A percentile compares a stretch with the other conserved stretches of the same genome.
phyloP scores from a whole-genome alignment of 2,797 vertebrate genomes.

The Orestias chungarensis region DNA sequence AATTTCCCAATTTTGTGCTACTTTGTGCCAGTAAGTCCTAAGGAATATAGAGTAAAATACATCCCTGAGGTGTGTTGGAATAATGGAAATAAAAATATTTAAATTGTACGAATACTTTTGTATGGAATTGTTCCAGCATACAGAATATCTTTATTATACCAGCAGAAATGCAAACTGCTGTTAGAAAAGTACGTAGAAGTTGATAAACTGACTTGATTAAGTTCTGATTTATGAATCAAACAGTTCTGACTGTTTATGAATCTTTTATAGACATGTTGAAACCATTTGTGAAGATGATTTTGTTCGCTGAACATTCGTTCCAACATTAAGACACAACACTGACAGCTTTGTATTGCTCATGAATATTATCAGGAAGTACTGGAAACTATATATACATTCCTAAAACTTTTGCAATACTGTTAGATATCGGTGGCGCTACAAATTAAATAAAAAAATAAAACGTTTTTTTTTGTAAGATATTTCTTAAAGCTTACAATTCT shows the following conservation, averaged over 20 bases:
- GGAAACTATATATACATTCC: not conserved
- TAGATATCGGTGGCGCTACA: not conserved
- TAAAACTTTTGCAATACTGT: not conserved
- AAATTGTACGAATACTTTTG: too few relatives aligned
- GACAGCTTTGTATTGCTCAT: not conserved
- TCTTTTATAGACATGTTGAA: not conserved
- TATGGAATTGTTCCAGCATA: too few relatives aligned
- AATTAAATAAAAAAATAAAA: not conserved
- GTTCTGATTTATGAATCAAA: too few relatives aligned
- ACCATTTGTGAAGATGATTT: not conserved
- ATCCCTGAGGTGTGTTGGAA: too few relatives aligned
- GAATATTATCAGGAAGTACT: not conserved
- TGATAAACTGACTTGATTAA: too few relatives aligned
- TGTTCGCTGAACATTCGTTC: not conserved
- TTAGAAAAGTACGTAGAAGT: not conserved
- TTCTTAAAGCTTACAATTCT: not conserved
- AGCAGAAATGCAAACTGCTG: not conserved
- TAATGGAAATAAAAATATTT: too few relatives aligned
- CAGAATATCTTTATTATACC: not conserved
- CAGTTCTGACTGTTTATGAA: not conserved
- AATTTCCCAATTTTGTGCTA: not conserved
- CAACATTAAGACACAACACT: not conserved
- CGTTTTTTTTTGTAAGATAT: too few relatives aligned
- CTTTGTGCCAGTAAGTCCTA: not conserved
- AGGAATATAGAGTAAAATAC: too few relatives aligned